Evolutionary conservation across 2,797 vertebrate species (phyloP), one percentile per base, ranked within the genome.

Genomic region (Pseudochirops cupreus): DNA sequence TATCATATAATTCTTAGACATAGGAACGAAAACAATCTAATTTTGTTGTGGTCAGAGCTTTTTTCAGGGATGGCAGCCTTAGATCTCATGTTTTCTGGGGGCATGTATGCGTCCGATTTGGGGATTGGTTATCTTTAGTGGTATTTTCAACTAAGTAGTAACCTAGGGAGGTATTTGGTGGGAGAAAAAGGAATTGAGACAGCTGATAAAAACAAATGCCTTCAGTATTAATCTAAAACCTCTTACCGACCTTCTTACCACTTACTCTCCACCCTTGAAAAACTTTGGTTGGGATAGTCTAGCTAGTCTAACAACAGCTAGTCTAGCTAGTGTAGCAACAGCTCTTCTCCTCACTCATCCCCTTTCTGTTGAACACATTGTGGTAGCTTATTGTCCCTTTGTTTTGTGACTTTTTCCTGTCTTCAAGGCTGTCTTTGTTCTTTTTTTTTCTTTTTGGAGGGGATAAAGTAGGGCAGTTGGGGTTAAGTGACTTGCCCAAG

Each of bases 1-100:
- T 59, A 82, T 82, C 93, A 58, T 95, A 14, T 54, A 46, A 92
- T 28, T 90, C 93, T 93, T 59, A 94, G 28, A 92, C 5, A 91
- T 53, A 94, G 59, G 67, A 31, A 93, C 33, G 87, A 91, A 16
- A 91, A n/a, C 92, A 91, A 67, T 56, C 46, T 87, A 89, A 93
- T 93, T 90, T 95, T 92, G n/a, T 62, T 90, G 1, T 59, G 56
- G 39, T 52, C 18, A 56, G 29, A 56, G 56, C 55, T 7, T 82
- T 82, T 82, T 24, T 26, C 74, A 82, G 39, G 16, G 7, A 46
- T 24, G 9, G 67, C 7, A 46, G 67, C 67, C 39, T 82, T 24
- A 39, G n/a, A 26, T 2, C 21, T 26, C 39, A 11, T 82, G 7
- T 31, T 82, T 82, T 46, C 24, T 39, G 74, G 56, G 33, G 67